phyloP scores from a whole-genome alignment of 2,888 invertebrate genomes.

The Pristionchus mayeri region DNA sequence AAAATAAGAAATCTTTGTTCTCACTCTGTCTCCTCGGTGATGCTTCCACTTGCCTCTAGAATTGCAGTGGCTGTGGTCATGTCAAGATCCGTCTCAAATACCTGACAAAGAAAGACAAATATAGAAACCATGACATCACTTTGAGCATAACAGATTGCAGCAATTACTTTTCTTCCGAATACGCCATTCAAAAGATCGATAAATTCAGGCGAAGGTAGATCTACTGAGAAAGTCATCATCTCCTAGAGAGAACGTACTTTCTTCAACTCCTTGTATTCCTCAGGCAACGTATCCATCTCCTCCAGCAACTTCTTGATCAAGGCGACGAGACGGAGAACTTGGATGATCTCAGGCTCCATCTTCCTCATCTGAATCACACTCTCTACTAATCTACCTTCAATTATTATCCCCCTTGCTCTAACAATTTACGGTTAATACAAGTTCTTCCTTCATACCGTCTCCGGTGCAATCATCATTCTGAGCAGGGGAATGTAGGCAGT shows the following conservation, averaged over 20 bases:
- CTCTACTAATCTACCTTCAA: neutral
- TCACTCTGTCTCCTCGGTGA: neutral
- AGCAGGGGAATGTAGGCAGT: neutral
- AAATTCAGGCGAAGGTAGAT: too few species aligned
- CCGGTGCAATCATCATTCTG: neutral
- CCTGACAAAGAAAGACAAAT: too few species aligned
- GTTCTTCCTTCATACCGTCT: neutral
- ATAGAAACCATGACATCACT: too few species aligned
- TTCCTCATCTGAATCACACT: neutral
- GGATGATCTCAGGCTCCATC: neutral
- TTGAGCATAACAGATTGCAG: too few species aligned
- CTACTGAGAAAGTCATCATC: too few species aligned
- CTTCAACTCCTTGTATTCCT: neutral
- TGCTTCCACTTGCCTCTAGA: neutral
- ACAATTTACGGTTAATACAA: too few species aligned
- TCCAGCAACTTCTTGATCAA: neutral
- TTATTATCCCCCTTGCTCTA: too few species aligned
- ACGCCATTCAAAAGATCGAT: too few species aligned
- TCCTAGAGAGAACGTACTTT: too few species aligned
- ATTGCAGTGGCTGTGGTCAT: neutral
- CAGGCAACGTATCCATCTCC: conserved; percentile 5
- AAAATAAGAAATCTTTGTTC: neutral
- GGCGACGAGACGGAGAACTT: neutral
- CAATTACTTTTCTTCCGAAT: too few species aligned
- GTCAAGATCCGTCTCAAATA: neutral